Conservation (phyloP, 2,888 invertebrate genomes). For the Ochropacha duplaris region DNA sequence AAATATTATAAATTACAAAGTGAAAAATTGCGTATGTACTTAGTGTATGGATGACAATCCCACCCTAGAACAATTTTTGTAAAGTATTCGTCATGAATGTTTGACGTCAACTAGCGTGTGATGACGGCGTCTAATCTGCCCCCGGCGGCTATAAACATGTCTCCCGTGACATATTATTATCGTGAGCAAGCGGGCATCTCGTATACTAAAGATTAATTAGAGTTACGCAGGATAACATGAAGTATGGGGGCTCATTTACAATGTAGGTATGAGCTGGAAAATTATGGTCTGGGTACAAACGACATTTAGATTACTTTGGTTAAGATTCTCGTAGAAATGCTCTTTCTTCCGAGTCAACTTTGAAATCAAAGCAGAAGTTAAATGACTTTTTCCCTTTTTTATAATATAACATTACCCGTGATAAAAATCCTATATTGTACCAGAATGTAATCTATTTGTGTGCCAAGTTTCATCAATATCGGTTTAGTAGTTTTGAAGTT, state of each 20-base stretch:
- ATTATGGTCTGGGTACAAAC: not conserved
- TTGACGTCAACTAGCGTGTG: not conserved
- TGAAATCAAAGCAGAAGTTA: too few relatives aligned
- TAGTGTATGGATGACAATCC: not conserved
- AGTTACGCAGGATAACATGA: constrained; percentile 3
- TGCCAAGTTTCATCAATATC: too few relatives aligned
- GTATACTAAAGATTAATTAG: constrained; percentile 5
- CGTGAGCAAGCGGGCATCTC: not conserved
- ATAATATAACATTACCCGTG: too few relatives aligned
- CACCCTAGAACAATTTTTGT: not conserved
- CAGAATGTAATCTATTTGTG: too few relatives aligned
- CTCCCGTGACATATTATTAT: constrained; percentile 24
- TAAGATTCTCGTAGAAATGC: not conserved
- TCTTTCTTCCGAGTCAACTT: too few relatives aligned
- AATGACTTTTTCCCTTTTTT: too few relatives aligned
- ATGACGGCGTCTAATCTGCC: constrained; percentile 14
- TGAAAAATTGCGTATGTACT: too few relatives aligned
- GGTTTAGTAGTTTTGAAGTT: too few relatives aligned
- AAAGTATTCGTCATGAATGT: not conserved
- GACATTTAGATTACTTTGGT: not conserved
- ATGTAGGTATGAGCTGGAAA: not conserved
- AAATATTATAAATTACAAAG: too few relatives aligned
- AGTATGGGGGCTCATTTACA: not conserved
- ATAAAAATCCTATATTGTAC: too few relatives aligned
- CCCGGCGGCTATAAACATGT: constrained; percentile 25